A percentile compares a stretch with the other conserved stretches of the same genome.
phyloP scores from a whole-genome alignment of 2,888 invertebrate species.

The Cynaeus angustus region DNA sequence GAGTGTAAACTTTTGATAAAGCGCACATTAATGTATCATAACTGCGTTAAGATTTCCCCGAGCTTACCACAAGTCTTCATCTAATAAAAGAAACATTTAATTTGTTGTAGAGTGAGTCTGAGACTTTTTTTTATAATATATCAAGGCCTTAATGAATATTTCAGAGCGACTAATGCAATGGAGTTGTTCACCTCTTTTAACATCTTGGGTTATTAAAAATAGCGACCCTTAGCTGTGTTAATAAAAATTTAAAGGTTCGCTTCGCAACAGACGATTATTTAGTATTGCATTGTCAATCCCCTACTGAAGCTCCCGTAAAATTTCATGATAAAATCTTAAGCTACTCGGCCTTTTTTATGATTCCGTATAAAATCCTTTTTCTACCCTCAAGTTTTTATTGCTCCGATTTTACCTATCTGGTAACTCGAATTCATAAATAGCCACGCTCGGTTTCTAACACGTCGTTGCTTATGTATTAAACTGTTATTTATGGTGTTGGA shows the following conservation, averaged over 20 bases:
- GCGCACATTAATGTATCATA: too few relatives aligned
- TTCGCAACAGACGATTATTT: constrained; percentile 22
- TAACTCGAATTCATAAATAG: constrained; percentile 19
- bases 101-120: not conserved
- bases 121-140: not conserved
- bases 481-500: constrained; percentile 3
- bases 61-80: not conserved
- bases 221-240: not conserved
- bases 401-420: constrained; percentile 30
- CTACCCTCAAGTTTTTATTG: constrained; percentile 20
- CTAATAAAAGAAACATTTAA: constrained; percentile 14
- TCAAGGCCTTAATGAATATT: constrained; percentile 3
- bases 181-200: constrained; percentile 13
- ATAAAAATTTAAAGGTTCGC: constrained; percentile 9
- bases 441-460: constrained; percentile 9
- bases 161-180: not conserved
- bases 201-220: constrained; percentile 4
- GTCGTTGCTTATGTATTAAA: constrained; percentile 18
- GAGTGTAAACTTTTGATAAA: constrained; percentile 4
- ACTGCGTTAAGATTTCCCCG: not conserved
- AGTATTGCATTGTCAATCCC: constrained; percentile 21
- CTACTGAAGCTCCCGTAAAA: constrained; percentile 14
- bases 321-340: constrained; percentile 29
- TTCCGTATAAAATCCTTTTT: constrained; percentile 25
- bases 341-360: constrained; percentile 21